Evolutionary conservation across 2,113 vertebrate species (phyloP).

Genomic region (Stictonetta naevosa): DNA sequence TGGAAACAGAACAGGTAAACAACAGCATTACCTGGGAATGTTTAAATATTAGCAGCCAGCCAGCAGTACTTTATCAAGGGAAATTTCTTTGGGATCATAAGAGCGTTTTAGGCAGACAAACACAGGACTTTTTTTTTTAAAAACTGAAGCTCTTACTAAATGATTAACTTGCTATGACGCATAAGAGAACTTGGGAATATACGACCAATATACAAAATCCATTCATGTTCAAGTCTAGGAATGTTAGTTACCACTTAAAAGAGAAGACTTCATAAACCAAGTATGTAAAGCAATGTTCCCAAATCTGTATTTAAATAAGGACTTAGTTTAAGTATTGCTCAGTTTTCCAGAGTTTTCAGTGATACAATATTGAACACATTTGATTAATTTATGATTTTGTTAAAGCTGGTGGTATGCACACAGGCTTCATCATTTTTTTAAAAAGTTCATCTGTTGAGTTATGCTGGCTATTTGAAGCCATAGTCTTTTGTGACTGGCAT

Average conservation of each 20-base stretch:
- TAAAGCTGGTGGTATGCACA: background rate
- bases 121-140: background rate
- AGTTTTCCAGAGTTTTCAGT: background rate
- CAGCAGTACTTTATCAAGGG: background rate
- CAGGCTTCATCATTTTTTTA: background rate
- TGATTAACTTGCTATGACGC: background rate
- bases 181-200: background rate
- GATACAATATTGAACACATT: background rate
- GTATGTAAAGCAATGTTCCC: background rate
- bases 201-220: background rate
- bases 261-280: background rate
- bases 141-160: background rate
- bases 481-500: background rate
- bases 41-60: background rate
- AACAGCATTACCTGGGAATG: background rate
- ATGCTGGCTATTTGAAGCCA: background rate
- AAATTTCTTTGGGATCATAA: background rate
- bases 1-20: conserved; percentile 74
- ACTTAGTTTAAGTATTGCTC: background rate
- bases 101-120: background rate
- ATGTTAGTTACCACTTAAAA: conserved; percentile 24
- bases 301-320: background rate
- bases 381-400: background rate
- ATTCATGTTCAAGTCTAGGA: conserved; percentile 46
- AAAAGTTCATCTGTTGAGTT: background rate